phyloP scores from a whole-genome alignment of 2,113 vertebrate species.

The Cheilinus undulatus region DNA sequence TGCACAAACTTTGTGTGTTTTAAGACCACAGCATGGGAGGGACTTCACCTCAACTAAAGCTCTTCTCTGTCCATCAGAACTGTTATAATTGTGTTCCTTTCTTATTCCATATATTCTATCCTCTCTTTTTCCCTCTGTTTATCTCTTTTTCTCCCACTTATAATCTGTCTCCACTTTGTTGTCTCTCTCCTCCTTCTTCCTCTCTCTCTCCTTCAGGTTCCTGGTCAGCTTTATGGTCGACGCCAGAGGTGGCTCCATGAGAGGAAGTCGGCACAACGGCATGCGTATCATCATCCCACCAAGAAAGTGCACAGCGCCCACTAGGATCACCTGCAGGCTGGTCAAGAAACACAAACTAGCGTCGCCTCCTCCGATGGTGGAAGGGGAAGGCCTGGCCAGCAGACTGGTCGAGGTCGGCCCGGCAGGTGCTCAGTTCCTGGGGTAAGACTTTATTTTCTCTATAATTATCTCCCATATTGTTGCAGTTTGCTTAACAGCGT shows the following conservation, averaged over 20 bases:
- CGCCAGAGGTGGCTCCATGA: constrained; percentile 97
- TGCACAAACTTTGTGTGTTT: constrained; percentile 54
- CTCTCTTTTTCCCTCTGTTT: background rate
- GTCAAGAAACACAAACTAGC: constrained; percentile 98
- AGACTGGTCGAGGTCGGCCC: constrained; percentile 98
- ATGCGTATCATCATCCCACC: constrained; percentile 99
- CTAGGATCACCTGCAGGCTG: constrained; percentile 97
- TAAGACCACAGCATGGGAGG: constrained; percentile 73
- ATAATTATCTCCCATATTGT: background rate
- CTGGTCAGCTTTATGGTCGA: constrained; percentile 99
- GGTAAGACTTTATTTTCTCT: constrained; percentile 83
- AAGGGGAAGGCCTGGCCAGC: constrained; percentile 97
- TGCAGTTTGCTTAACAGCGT: constrained; percentile 25
- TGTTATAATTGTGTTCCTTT: constrained; percentile 3
- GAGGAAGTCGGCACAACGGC: constrained; percentile 96
- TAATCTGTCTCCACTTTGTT: background rate
- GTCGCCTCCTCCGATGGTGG: constrained; percentile 97
- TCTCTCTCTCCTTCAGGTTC: constrained; percentile 85
- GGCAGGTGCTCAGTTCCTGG: constrained; percentile 96
- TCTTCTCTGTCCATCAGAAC: constrained; percentile 46
- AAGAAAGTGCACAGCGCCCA: constrained; percentile 96
- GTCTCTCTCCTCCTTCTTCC: background rate
- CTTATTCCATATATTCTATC: background rate
- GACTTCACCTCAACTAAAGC: constrained; percentile 59
- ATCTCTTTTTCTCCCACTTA: background rate